Conservation (phyloP, 2,113 vertebrate species). For the Ctenomys sociabilis region DNA sequence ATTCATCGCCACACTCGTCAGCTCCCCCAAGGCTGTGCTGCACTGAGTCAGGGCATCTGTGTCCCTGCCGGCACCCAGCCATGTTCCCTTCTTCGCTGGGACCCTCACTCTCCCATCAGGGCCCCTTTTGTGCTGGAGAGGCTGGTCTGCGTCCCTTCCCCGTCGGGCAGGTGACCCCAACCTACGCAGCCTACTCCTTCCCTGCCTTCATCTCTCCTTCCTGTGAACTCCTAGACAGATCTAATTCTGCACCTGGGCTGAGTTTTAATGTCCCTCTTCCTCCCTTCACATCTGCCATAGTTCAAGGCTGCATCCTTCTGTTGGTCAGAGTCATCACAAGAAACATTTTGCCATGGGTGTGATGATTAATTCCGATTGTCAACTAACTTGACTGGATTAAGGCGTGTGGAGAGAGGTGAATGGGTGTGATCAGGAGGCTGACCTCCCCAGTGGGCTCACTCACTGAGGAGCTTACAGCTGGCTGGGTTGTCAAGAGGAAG, state of each 20-base stretch:
- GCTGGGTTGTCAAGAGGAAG: not conserved
- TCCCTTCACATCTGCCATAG: not conserved
- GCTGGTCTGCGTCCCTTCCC: too few species aligned
- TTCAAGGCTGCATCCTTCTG: not conserved
- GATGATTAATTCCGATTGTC: not conserved
- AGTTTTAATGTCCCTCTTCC: not conserved
- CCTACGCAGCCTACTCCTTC: not conserved
- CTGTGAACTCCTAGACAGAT: not conserved
- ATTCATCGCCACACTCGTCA: not conserved
- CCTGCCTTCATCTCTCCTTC: not conserved
- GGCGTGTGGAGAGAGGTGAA: not conserved
- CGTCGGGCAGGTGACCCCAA: not conserved
- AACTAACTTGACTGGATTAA: not conserved
- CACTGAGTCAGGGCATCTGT: fast-evolving
- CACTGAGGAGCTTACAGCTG: not conserved
- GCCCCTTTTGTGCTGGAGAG: not conserved
- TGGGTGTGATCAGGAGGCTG: not conserved
- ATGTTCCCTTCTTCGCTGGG: not conserved
- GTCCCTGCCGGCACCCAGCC: not conserved
- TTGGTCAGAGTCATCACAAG: not conserved
- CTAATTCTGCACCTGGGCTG: not conserved
- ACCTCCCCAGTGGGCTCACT: not conserved
- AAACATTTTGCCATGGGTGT: not conserved
- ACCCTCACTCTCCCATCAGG: not conserved
- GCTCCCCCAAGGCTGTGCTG: not conserved